phyloP scores from a whole-genome alignment of 2,888 invertebrate genomes.

The Tenthredo scrophulariae region DNA sequence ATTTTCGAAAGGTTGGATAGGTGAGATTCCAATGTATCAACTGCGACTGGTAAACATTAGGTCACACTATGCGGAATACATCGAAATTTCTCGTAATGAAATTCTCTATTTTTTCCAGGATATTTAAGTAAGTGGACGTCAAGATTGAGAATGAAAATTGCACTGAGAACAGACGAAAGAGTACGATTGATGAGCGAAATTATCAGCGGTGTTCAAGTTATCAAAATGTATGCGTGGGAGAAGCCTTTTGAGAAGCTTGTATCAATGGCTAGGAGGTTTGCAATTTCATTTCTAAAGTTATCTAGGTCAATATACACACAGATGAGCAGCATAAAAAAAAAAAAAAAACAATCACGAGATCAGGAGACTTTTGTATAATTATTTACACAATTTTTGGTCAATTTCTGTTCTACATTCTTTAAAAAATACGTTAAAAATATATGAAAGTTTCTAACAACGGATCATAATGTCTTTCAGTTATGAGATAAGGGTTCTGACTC shows the following conservation, averaged over 20 bases:
- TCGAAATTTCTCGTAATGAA: background rate
- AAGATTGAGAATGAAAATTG: conserved; percentile 78
- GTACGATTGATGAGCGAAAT: conserved; percentile 90
- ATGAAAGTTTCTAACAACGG: too few species aligned
- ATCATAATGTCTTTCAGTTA: conserved; percentile 78
- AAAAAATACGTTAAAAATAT: background rate
- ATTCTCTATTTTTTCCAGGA: conserved; percentile 70
- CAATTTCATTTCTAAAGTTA: background rate
- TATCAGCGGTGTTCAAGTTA: conserved; percentile 88
- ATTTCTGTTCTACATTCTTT: background rate
- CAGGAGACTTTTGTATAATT: conserved; percentile 53
- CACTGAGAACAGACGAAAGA: conserved; percentile 84
- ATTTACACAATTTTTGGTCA: background rate
- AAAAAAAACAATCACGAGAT: background rate
- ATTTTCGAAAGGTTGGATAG: background rate
- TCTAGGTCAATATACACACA: background rate
- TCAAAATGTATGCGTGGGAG: conserved; percentile 95
- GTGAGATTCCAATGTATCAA: background rate
- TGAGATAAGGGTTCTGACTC: conserved; percentile 85
- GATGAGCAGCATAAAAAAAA: background rate
- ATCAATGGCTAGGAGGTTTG: conserved; percentile 84
- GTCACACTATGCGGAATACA: background rate
- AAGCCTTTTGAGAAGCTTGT: conserved; percentile 87
- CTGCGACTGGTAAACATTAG: background rate
- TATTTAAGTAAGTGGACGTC: conserved; percentile 79